Percentiles rank a stretch among this genome's conserved stretches.
These are phyloP conservation scores for Spea hammondii DNA, from an alignment of 2,797 vertebrate species.

Conservation along the genomic window DNA sequence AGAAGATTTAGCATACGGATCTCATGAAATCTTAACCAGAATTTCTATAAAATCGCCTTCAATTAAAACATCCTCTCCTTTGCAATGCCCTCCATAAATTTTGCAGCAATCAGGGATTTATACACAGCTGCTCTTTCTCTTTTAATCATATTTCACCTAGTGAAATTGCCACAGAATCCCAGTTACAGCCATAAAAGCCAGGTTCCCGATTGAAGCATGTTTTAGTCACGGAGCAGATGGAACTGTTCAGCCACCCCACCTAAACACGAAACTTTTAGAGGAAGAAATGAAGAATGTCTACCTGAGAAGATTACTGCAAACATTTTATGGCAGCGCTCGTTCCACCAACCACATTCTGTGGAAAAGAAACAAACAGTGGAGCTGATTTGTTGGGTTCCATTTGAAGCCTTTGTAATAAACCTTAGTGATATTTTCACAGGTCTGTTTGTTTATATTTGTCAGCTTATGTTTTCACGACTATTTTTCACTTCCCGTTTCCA, in stretches of 20 bases:
- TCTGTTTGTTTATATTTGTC: too few species aligned
- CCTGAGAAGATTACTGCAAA: conserved; percentile 3
- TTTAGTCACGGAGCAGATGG: conserved; percentile 28
- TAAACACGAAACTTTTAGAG: not conserved
- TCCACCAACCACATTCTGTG: not conserved
- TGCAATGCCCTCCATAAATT: conserved; percentile 46
- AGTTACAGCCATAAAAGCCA: not conserved
- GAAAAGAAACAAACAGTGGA: not conserved
- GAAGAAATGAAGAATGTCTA: not conserved
- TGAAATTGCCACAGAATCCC: conserved; percentile 21
- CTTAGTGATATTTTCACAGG: too few species aligned
- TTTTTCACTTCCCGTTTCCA: too few species aligned
- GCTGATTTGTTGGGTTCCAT: not conserved
- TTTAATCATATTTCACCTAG: conserved; percentile 42
- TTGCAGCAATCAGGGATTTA: conserved; percentile 46
- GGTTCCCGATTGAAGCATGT: conserved; percentile 25
- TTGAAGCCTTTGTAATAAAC: too few species aligned
- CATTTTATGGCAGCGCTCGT: not conserved
- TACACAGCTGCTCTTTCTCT: conserved; percentile 37
- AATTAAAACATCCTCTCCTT: conserved; percentile 54
- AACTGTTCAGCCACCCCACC: conserved; percentile 9
- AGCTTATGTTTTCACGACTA: too few species aligned
- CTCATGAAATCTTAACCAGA: conserved; percentile 53
- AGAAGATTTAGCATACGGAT: conserved; percentile 42
- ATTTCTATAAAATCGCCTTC: conserved; percentile 50